Evolutionary conservation across 2,113 vertebrate genomes (phyloP), one percentile per base, ranked within the genome.

Genomic region (Mesembrinibis cayennensis): DNA sequence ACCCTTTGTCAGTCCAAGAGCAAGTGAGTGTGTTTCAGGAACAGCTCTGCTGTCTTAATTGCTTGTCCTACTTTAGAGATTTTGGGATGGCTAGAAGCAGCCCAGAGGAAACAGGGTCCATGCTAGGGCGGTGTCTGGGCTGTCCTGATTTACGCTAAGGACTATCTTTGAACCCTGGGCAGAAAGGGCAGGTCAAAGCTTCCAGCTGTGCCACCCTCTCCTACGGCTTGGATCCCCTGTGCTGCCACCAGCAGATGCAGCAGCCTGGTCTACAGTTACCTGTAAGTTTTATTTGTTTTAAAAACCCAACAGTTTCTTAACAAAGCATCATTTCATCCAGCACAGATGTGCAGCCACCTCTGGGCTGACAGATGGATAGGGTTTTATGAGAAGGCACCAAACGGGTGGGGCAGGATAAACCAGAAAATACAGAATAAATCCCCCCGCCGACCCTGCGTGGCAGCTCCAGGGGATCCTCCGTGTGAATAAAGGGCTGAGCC

Each of bases 401-500:
- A 74, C 12, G 3, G 4, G 13, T 42, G 42, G 38, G 42, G 40
- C n/a, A 67, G 45, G 16, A 6, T 53, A 67, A 74, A 44, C 70
- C 36, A 79, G 45, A 94, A 96, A 93, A 91, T 25, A 69, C 21
- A 73, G 47, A 92, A 80, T 58, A 70, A 80, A 38, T 38, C 38
- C 38, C 38, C 16, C 21, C 16, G 5, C 21, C 1, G 3, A 7
- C 13, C 9, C 30, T 2, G 0, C 0, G 0, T 50, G 50, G 30
- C 49, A 69, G 59, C 62, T 90, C 66, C 62, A 53, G 58, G 27
- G 7, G 49, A 70, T 81, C 8, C 26, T 32, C 47, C 1, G 0
- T 38, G 55, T 47, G n/a, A 78, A 47, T n/a, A 73, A 85, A 58
- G 14, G 22, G 16, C 71, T 83, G 58, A 76, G 49, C 34, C 45